A percentile compares a stretch with the other conserved stretches of the same genome.
phyloP scores from a whole-genome alignment of 2,113 vertebrate genomes.

The Onychorhynchus coronatus region DNA sequence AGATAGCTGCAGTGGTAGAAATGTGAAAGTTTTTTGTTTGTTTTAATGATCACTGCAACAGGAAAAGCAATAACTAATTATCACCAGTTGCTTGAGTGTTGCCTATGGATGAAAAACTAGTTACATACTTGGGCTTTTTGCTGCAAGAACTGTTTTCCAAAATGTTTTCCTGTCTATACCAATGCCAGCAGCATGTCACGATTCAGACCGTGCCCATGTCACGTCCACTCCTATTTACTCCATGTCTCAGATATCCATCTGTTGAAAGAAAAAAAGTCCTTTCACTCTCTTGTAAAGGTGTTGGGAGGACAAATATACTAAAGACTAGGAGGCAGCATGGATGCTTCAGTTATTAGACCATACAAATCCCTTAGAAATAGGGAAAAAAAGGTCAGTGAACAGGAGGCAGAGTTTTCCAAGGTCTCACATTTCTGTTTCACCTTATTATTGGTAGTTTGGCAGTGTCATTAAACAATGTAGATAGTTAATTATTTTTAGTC shows the following conservation, averaged over 20 bases:
- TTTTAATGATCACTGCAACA: background rate
- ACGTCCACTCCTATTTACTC: background rate
- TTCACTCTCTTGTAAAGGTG: background rate
- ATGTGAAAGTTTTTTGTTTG: too few species aligned
- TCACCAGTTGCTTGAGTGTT: background rate
- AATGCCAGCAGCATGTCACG: background rate
- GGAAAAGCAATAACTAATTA: background rate
- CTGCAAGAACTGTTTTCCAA: background rate
- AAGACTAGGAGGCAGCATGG: background rate
- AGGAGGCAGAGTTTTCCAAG: background rate
- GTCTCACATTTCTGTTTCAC: background rate
- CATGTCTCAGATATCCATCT: background rate
- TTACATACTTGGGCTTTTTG: accelerated
- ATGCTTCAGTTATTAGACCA: background rate
- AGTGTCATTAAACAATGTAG: slow-evolving; percentile 3
- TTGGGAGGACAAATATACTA: background rate
- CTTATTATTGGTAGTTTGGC: slow-evolving; percentile 8
- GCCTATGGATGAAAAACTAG: background rate
- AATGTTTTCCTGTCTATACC: background rate
- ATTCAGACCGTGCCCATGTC: background rate
- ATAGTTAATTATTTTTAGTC: slow-evolving; percentile 65
- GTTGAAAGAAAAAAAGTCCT: background rate
- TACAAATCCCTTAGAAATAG: background rate
- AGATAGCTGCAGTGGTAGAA: background rate
- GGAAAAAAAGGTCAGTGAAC: background rate